Evolutionary conservation across 53 echinoderm and acorn worm species (phyloP).

Genomic region (Henricia sp.): DNA sequence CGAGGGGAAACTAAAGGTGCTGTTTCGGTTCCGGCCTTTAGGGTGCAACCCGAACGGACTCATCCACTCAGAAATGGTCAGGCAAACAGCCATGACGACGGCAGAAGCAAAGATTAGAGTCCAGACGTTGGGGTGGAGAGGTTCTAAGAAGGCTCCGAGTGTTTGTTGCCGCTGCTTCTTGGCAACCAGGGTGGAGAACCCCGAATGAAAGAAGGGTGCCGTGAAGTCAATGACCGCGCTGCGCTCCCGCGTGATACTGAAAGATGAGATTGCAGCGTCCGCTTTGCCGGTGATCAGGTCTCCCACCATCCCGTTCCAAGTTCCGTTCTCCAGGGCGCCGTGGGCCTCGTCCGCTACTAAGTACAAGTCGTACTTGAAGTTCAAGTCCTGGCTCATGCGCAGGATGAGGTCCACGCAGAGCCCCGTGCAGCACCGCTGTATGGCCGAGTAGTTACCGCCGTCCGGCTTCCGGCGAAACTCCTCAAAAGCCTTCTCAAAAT

Average conservation of each 20-base stretch:
- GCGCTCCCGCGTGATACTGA: slow-evolving; percentile 70
- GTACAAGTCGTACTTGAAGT: slow-evolving; percentile 65
- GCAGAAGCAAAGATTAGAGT: slow-evolving; percentile 64
- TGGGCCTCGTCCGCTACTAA: slow-evolving; percentile 68
- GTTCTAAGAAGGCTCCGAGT: slow-evolving; percentile 68
- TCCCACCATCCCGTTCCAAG: slow-evolving; percentile 77
- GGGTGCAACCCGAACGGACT: slow-evolving; percentile 76
- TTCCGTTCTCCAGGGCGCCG: slow-evolving; percentile 66
- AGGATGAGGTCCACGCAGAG: slow-evolving; percentile 68
- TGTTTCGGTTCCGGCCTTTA: slow-evolving; percentile 61
- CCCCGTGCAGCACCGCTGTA: slow-evolving; percentile 62
- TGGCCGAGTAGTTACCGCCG: slow-evolving; percentile 46
- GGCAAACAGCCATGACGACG: slow-evolving; percentile 61
- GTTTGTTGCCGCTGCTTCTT: slow-evolving; percentile 70
- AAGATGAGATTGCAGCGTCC: slow-evolving; percentile 71
- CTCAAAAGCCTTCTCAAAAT: slow-evolving; percentile 62
- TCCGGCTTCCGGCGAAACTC: slow-evolving; percentile 32
- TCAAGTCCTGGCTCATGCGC: slow-evolving; percentile 57
- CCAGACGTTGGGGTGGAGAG: slow-evolving; percentile 64
- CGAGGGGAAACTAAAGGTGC: slow-evolving; percentile 73
- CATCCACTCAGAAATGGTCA: slow-evolving; percentile 72
- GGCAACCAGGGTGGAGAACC: slow-evolving; percentile 73
- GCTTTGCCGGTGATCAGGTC: slow-evolving; percentile 64
- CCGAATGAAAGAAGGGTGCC: slow-evolving; percentile 74
- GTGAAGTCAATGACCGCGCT: slow-evolving; percentile 76